Conservation (phyloP, 2,888 invertebrate species). For the Stratiomys singularior region DNA sequence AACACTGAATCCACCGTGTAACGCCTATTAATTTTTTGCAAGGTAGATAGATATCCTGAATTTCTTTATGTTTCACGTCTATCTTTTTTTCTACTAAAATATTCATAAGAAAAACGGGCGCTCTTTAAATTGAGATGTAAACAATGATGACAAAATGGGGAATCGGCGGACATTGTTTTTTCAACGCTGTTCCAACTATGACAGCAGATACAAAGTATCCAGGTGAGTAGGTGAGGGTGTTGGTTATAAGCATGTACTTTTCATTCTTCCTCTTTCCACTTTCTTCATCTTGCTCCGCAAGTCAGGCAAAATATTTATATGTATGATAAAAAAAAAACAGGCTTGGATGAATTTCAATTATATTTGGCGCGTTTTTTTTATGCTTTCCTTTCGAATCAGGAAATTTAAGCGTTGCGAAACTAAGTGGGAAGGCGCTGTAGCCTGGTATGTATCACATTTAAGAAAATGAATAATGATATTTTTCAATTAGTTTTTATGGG, state of each 20-base stretch:
- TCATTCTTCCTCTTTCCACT: too few species aligned
- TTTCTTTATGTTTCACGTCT: not conserved
- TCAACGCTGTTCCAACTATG: not conserved
- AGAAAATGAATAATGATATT: constrained; percentile 28
- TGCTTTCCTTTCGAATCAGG: too few species aligned
- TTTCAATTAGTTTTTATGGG: constrained; percentile 35
- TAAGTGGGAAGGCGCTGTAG: too few species aligned
- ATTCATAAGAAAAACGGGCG: constrained; percentile 25
- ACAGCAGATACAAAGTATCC: not conserved
- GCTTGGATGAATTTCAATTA: too few species aligned
- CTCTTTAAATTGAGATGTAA: too few species aligned
- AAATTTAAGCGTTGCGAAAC: too few species aligned
- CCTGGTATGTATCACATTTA: not conserved
- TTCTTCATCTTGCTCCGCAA: too few species aligned
- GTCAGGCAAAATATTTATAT: too few species aligned
- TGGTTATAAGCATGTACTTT: too few species aligned
- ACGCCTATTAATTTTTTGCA: not conserved
- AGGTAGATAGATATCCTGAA: constrained; percentile 4
- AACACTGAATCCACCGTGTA: not conserved
- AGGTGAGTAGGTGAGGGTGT: not conserved
- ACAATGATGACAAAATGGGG: not conserved
- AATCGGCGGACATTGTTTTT: constrained; percentile 17
- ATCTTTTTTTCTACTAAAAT: constrained; percentile 21
- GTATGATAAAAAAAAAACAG: too few species aligned
- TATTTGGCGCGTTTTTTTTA: too few species aligned